A percentile compares a stretch with the other conserved stretches of the same genome.
phyloP scores from a whole-genome alignment of 2,888 invertebrate genomes.

The Eupelmus urozonus region DNA sequence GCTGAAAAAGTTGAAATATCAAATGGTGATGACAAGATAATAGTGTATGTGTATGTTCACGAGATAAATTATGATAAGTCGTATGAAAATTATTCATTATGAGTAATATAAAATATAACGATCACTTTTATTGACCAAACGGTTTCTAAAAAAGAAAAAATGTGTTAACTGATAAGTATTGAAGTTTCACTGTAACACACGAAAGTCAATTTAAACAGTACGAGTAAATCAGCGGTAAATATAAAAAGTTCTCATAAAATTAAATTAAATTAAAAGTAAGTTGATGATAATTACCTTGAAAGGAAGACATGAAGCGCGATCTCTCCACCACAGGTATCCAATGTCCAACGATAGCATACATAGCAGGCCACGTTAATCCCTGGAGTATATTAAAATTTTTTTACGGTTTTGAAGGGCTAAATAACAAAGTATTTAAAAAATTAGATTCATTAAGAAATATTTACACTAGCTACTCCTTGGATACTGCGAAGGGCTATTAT shows the following conservation, averaged over 20 bases:
- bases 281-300: constrained; percentile 79
- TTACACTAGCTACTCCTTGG: constrained; percentile 85
- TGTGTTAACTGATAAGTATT: constrained; percentile 62
- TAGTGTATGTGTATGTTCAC: constrained; percentile 16
- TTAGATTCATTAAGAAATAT: neutral
- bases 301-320: constrained; percentile 87
- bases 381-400: constrained; percentile 63
- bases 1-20: constrained; percentile 36
- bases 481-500: constrained; percentile 82
- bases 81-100: constrained; percentile 3
- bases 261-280: neutral
- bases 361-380: constrained; percentile 87
- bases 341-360: constrained; percentile 86
- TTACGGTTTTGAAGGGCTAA: no score
- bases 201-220: constrained; percentile 67
- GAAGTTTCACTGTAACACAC: constrained; percentile 76
- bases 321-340: constrained; percentile 86
- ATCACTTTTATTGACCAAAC: no score
- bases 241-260: neutral
- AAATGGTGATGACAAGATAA: constrained; percentile 2
- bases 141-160: constrained; percentile 54
- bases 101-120: constrained; percentile 49
- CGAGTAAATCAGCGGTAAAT: constrained; percentile 7
- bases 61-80: neutral
- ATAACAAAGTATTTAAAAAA: neutral